Conservation (phyloP, 2,888 invertebrate genomes). For the Drosophila austrosaltans region DNA sequence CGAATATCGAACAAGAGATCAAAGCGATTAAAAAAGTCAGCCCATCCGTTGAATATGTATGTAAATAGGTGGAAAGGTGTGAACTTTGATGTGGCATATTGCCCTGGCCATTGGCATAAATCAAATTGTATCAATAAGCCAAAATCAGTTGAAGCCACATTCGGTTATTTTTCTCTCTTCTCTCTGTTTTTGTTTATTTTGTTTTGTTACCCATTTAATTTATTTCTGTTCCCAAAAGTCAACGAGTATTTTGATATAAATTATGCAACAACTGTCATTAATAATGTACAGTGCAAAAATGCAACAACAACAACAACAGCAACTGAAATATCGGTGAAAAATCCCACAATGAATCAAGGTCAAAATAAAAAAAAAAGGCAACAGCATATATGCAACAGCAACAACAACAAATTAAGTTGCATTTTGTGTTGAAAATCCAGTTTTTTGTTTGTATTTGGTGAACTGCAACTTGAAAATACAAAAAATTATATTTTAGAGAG, state of each 20-base stretch:
- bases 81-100: slow-evolving; percentile 64
- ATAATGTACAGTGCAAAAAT: slow-evolving; percentile 66
- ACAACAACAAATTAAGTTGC: slow-evolving; percentile 63
- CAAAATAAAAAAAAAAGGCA: slow-evolving; percentile 60
- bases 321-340: slow-evolving; percentile 45
- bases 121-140: slow-evolving; percentile 28
- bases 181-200: background rate
- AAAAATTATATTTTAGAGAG: slow-evolving; percentile 13
- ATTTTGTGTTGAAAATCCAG: slow-evolving; percentile 75
- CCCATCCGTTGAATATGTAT: slow-evolving; percentile 26
- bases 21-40: slow-evolving; percentile 52
- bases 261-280: slow-evolving; percentile 78
- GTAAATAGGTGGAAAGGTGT: slow-evolving; percentile 55
- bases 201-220: slow-evolving; percentile 7
- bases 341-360: slow-evolving; percentile 77
- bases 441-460: slow-evolving; percentile 68
- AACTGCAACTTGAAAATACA: slow-evolving; percentile 66
- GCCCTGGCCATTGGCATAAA: slow-evolving; percentile 45
- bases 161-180: background rate
- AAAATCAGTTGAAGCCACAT: slow-evolving; percentile 1
- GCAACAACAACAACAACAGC: slow-evolving; percentile 26
- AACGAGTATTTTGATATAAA: slow-evolving; percentile 45
- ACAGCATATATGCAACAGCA: slow-evolving; percentile 35
- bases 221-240: background rate
- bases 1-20: slow-evolving; percentile 59